Evolutionary conservation across 2,888 invertebrate species (phyloP), one percentile per base, ranked within the genome.

Genomic region (Periphyllus acericola): DNA sequence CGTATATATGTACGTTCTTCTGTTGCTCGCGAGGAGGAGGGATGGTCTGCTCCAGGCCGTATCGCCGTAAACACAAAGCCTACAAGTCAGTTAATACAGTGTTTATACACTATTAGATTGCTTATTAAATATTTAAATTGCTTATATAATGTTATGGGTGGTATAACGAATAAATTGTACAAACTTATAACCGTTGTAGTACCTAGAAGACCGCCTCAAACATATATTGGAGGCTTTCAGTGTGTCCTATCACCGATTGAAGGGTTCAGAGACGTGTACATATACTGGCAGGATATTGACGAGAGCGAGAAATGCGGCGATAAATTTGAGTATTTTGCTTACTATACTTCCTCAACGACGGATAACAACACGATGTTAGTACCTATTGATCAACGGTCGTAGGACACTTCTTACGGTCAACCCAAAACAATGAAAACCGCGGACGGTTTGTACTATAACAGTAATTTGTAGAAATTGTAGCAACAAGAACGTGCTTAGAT

Each of bases 251-350:
- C 93, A 34, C 91, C 92, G 71, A 89, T 89, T 17, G 71, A 81
- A 19, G 83, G 89, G 29, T 46, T 66, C 0, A 92, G 95, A 89
- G 93, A 94, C 86, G 92, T 96, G 74, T 94, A 94, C 91, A 92
- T 97, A 36, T 97, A 96, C 91, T 97, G 97, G 96, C 94, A 95
- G 91, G 93, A 95, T 89, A 93, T 97, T 83, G 93, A 94, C 34
- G 93, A 93, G 75, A 93, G 93, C 91, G 93, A 94, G 90, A 93
- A 95, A 90, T 96, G 96, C 90, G 97, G 96, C 34, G 93, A 94
- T 11, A 93, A 95, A 90, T 96, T 97, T 90, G 93, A 93, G 3
- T 97, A 97, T 91, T 66, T 11, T 5, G 87, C 72, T 19, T 81
- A 25, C 60, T 87, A 87, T 32, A 81, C 74, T 14, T 25, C 87